phyloP scores from a whole-genome alignment of 2,113 vertebrate species.

The Odocoileus hemionus region DNA sequence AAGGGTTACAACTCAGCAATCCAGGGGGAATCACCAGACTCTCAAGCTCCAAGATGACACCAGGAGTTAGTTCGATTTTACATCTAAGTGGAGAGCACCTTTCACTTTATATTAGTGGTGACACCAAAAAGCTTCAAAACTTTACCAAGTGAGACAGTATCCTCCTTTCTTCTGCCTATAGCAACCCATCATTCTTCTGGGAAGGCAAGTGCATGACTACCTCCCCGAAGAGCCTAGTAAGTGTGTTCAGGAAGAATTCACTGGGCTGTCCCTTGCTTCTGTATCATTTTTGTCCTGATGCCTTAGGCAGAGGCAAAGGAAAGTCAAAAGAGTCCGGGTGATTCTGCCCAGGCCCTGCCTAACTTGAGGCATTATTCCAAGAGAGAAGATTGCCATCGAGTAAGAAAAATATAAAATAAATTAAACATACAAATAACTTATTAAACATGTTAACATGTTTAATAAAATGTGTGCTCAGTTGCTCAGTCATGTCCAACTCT shows the following conservation, averaged over 20 bases:
- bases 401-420: slow-evolving; percentile 17
- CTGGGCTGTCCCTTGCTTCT: not conserved
- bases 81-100: not conserved
- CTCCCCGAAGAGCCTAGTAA: not conserved
- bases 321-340: not conserved
- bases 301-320: not conserved
- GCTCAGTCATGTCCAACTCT: not conserved
- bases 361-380: not conserved
- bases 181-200: not conserved
- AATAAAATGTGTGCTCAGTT: not conserved
- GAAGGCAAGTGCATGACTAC: not conserved
- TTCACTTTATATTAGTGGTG: not conserved
- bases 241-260: not conserved
- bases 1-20: not conserved
- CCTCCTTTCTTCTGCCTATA: not conserved
- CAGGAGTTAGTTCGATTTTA: not conserved
- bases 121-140: not conserved
- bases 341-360: not conserved
- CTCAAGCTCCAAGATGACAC: not conserved
- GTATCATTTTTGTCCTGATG: not conserved
- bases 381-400: not conserved
- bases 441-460: not conserved
- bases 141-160: not conserved
- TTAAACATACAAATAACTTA: not conserved
- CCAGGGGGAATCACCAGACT: not conserved